phyloP scores from a whole-genome alignment of 2,113 vertebrate genomes.

The Myodes glareolus region DNA sequence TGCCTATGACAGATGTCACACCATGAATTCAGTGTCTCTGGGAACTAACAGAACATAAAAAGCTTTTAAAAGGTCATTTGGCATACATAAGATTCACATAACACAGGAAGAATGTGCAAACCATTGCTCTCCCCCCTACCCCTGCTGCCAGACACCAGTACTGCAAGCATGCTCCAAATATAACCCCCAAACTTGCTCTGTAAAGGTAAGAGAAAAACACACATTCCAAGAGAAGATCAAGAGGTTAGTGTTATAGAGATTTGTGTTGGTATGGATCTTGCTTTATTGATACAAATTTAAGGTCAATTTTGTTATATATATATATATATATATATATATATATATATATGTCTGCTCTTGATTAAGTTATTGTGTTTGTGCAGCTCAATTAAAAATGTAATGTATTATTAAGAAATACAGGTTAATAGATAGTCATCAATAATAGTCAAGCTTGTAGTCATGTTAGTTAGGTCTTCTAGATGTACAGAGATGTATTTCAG shows the following conservation, averaged over 20 bases:
- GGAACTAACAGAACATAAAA: not conserved
- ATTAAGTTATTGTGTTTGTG: no score
- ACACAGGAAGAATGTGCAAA: not conserved
- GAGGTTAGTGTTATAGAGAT: not conserved
- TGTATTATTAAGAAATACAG: no score
- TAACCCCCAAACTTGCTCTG: not conserved
- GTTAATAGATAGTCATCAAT: no score
- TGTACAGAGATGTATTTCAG: no score
- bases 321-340: no score
- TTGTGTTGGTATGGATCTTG: no score
- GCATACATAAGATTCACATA: not conserved
- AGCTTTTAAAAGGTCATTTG: not conserved
- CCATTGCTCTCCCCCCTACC: not conserved
- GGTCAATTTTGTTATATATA: no score
- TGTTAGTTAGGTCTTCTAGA: no score
- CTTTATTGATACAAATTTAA: no score
- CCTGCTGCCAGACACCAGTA: not conserved
- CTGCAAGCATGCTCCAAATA: not conserved
- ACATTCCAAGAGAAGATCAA: not conserved
- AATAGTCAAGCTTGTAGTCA: no score
- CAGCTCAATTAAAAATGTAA: no score
- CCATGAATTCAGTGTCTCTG: not conserved
- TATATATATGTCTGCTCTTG: no score
- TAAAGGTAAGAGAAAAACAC: slow-evolving; percentile 2
- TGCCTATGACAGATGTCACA: not conserved